These are phyloP conservation scores for Hemibagrus wyckioides DNA, from an alignment of 2,113 vertebrate species.

Conservation along the genomic window DNA sequence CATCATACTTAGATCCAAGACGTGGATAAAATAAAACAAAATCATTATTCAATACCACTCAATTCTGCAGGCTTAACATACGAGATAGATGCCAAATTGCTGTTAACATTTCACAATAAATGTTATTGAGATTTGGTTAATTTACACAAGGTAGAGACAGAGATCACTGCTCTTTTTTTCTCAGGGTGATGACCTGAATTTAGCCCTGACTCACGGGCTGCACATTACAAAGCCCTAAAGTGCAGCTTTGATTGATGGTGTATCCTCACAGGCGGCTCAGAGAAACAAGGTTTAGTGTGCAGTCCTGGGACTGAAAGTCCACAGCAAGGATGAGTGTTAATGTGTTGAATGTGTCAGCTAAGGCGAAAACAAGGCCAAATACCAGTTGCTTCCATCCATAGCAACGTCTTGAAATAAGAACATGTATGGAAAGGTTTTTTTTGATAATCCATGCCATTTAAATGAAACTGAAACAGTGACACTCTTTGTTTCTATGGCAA, in stretches of 20 bases:
- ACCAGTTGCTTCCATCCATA: slow-evolving; percentile 12
- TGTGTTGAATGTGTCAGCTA: slow-evolving; percentile 47
- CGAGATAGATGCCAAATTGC: neutral
- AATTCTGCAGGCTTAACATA: neutral
- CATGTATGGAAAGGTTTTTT: slow-evolving; percentile 47
- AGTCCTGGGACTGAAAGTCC: slow-evolving; percentile 23
- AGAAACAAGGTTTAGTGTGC: slow-evolving; percentile 35
- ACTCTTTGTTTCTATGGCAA: slow-evolving; percentile 3
- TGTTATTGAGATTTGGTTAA: slow-evolving; percentile 8
- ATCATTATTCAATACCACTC: neutral
- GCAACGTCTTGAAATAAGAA: slow-evolving; percentile 39
- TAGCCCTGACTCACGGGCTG: slow-evolving; percentile 30
- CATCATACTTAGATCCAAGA: neutral
- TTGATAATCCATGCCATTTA: slow-evolving; percentile 44
- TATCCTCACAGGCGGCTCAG: slow-evolving; percentile 31
- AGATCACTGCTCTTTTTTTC: slow-evolving; percentile 20
- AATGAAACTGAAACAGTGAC: slow-evolving; percentile 30
- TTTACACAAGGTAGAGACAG: slow-evolving; percentile 11
- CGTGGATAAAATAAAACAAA: neutral
- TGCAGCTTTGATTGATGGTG: slow-evolving; percentile 43
- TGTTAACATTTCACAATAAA: neutral
- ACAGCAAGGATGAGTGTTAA: slow-evolving; percentile 47
- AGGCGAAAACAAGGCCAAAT: slow-evolving; percentile 28
- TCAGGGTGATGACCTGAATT: slow-evolving; percentile 28
- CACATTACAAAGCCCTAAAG: slow-evolving; percentile 26